Conservation (phyloP, 2,797 vertebrate genomes). For the Zalophus californianus region DNA sequence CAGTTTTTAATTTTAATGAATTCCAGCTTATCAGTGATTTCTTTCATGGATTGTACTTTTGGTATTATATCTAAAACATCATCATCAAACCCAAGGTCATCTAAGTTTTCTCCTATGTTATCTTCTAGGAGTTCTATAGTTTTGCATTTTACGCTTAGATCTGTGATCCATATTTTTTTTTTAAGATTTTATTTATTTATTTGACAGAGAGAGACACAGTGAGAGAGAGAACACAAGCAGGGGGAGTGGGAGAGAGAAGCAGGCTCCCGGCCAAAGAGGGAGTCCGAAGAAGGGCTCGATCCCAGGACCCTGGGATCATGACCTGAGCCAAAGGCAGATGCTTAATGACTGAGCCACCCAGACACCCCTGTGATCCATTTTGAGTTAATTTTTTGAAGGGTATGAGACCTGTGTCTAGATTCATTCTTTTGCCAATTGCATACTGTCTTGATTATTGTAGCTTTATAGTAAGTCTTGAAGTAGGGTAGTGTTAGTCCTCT, state of each 20-base stretch:
- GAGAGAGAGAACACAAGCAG: too few relatives aligned
- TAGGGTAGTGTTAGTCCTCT: too few relatives aligned
- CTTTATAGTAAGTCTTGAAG: too few relatives aligned
- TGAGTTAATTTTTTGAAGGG: neutral
- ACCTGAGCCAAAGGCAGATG: too few relatives aligned
- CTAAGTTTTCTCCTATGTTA: neutral
- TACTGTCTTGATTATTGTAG: too few relatives aligned
- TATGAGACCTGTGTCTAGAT: neutral
- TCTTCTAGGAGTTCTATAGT: neutral
- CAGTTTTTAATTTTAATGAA: neutral
- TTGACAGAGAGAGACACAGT: too few relatives aligned
- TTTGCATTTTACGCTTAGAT: neutral
- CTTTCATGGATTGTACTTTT: neutral
- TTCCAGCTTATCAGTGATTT: neutral
- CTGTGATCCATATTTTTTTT: neutral
- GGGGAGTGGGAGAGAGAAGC: too few relatives aligned
- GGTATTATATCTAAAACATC: neutral
- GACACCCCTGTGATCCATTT: neutral
- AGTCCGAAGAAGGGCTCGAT: too few relatives aligned
- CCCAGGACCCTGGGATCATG: too few relatives aligned
- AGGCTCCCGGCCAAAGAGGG: too few relatives aligned
- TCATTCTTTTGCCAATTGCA: neutral
- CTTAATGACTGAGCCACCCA: too few relatives aligned
- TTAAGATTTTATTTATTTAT: too few relatives aligned
- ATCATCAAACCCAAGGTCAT: neutral